Base-by-base conservation (phyloP, 2,888 invertebrate genomes). In the Bugula neritina region DNA sequence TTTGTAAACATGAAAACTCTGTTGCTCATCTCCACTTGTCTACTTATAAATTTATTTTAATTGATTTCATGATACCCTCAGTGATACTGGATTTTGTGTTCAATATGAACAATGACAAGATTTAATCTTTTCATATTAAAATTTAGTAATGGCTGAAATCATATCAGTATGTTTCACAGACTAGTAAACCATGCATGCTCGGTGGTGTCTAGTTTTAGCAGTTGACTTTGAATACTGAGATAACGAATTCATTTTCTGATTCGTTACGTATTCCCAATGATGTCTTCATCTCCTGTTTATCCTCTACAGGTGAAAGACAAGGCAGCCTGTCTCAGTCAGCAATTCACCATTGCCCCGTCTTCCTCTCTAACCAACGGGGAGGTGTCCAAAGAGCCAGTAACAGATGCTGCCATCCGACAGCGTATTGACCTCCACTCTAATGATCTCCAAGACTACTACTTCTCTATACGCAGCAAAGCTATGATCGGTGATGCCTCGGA, bases 401-500 rank as follows among this genome's bases (percentile, higher is more conserved):
- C 63, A 25, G 63, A 63, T 31, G 89, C 90, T 0, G 86, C 89
- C 29, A 86, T 92, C 34, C 88, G 91, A 80, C 87, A 90, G 73
- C 86, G 92, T 23, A 90, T 94, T 87, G 89, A 90, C 78, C 89
- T 90, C 2, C 93, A 94, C 85, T 93, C 93, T 83, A 92, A 93
- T 74, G 94, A 94, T 84, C 90, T 94, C 81, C 91, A 92, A 69
- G 89, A 92, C 82, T 92, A 92, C 77, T 94, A 94, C 84, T 91
- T 94, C 82, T 88, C 89, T 1, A 89, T 90, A 63, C 88, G 93
- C 71, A 77, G 77, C 25, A 74, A 75, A 54, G 77, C 70, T 13
- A 52, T 70, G 63, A 2, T 34, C 1, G 31, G 29, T 5, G 31
- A 31, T n/a, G 17, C 2, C 10, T 2, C 17, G 10, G 63, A 63